phyloP scores from a whole-genome alignment of 1,140 invertebrate species.

The Sycobia sp. region DNA sequence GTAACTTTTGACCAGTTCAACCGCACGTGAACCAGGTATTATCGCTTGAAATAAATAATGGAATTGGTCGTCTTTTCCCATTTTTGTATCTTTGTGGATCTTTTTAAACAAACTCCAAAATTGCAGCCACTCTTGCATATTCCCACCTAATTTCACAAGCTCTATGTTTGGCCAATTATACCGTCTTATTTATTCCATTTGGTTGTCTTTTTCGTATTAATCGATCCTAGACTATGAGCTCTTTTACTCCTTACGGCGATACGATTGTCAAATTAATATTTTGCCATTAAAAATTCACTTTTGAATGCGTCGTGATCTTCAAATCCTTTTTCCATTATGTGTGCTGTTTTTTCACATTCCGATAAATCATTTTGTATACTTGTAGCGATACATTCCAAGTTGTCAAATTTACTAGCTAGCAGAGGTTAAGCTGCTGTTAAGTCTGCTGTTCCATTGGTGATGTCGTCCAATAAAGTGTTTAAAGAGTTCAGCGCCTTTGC shows the following conservation, averaged over 20 bases:
- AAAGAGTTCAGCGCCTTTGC: not conserved
- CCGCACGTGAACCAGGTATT: no score
- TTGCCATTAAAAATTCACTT: not conserved
- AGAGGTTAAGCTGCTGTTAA: not conserved
- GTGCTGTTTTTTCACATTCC: not conserved
- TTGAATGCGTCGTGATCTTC: not conserved
- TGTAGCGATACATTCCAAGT: not conserved
- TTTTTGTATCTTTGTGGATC: constrained; percentile 34
- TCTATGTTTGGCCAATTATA: not conserved
- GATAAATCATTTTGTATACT: no score
- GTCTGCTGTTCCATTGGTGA: not conserved
- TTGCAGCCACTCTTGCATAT: constrained; percentile 10
- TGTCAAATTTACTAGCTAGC: not conserved
- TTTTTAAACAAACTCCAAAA: no score
- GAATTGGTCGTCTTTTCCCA: constrained; percentile 24
- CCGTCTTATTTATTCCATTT: not conserved
- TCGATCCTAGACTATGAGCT: no score
- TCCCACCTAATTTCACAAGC: no score
- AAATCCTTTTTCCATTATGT: not conserved
- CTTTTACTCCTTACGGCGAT: not conserved
- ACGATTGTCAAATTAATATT: not conserved
- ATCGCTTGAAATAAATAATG: no score
- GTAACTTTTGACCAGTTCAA: no score
- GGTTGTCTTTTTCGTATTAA: no score
- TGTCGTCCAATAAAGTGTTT: not conserved